phyloP scores from a whole-genome alignment of 2,888 invertebrate genomes.

The Leptodirus hochenwartii region DNA sequence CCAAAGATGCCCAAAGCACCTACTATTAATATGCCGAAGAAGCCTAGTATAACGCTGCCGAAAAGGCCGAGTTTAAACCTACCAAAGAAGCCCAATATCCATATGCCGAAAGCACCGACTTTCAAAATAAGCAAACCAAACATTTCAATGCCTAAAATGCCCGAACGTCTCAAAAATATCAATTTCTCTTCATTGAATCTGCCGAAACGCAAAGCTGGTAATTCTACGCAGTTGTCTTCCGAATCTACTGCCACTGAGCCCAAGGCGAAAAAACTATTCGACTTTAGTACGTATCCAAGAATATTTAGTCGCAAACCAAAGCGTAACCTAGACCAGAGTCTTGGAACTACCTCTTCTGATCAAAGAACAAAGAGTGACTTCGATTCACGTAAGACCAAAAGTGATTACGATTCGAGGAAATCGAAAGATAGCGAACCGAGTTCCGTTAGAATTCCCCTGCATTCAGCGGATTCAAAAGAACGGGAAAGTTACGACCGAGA shows the following conservation, averaged over 20 bases:
- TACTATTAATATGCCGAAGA: slow-evolving; percentile 29
- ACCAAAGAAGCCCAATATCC: slow-evolving; percentile 36
- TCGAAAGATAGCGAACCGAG: slow-evolving; percentile 16
- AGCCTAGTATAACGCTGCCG: slow-evolving; percentile 38
- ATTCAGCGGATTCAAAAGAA: slow-evolving; percentile 23
- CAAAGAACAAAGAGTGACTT: too few relatives aligned
- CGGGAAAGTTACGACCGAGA: slow-evolving; percentile 14
- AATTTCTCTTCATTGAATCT: slow-evolving; percentile 36
- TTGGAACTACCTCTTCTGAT: too few relatives aligned
- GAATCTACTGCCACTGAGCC: slow-evolving; percentile 33
- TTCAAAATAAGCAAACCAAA: slow-evolving; percentile 29
- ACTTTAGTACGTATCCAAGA: slow-evolving; percentile 63
- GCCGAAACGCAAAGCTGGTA: slow-evolving; percentile 20
- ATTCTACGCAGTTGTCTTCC: slow-evolving; percentile 32
- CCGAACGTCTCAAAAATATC: slow-evolving; percentile 38
- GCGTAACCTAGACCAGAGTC: too few relatives aligned
- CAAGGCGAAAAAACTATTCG: slow-evolving; percentile 44
- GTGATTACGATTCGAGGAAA: slow-evolving; percentile 18
- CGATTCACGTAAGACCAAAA: too few relatives aligned
- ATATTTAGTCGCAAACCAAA: slow-evolving; percentile 35
- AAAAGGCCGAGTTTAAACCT: slow-evolving; percentile 33
- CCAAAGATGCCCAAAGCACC: slow-evolving; percentile 20
- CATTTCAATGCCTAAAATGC: slow-evolving; percentile 25
- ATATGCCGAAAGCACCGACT: slow-evolving; percentile 38
- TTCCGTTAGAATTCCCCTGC: slow-evolving; percentile 22